These are phyloP conservation scores for Steinernema hermaphroditum DNA, from an alignment of 2,888 invertebrate species.

Conservation along the genomic window DNA sequence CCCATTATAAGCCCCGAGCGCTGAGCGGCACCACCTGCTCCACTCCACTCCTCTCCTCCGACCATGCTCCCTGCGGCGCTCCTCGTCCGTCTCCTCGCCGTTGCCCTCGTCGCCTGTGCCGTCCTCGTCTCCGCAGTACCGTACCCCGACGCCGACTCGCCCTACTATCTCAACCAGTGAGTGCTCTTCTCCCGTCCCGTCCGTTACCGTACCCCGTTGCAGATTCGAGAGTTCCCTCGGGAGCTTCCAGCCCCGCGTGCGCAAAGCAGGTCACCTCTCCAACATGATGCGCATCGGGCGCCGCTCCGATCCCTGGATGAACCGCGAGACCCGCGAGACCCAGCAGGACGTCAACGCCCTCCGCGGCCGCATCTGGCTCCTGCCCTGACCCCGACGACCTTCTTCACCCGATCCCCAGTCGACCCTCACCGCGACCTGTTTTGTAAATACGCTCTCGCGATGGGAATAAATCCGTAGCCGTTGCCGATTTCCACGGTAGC, in stretches of 20 bases:
- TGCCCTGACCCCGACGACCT: neutral
- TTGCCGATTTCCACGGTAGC: neutral
- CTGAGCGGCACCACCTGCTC: neutral
- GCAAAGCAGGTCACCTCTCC: conserved; percentile 33
- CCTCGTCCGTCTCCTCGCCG: neutral
- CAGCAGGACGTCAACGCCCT: neutral
- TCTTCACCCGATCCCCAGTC: neutral
- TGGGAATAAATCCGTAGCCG: conserved; percentile 16
- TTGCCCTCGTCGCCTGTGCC: neutral
- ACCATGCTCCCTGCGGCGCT: neutral
- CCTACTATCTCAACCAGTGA: conserved; percentile 10
- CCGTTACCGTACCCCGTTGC: neutral
- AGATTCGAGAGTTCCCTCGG: neutral
- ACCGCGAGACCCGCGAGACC: conserved; percentile 7
- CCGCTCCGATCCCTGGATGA: conserved; percentile 34
- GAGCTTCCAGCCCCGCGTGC: conserved; percentile 24
- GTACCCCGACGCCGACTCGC: conserved; percentile 2
- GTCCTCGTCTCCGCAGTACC: neutral
- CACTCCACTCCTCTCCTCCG: neutral
- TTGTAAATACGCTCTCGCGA: conserved; percentile 1
- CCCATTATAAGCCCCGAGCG: neutral
- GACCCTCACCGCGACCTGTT: neutral
- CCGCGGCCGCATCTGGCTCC: conserved; percentile 4
- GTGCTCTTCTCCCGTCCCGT: neutral
- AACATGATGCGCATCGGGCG: conserved; percentile 39